phyloP scores from a whole-genome alignment of 2,797 vertebrate species.

The Halcyon chelicuti region DNA sequence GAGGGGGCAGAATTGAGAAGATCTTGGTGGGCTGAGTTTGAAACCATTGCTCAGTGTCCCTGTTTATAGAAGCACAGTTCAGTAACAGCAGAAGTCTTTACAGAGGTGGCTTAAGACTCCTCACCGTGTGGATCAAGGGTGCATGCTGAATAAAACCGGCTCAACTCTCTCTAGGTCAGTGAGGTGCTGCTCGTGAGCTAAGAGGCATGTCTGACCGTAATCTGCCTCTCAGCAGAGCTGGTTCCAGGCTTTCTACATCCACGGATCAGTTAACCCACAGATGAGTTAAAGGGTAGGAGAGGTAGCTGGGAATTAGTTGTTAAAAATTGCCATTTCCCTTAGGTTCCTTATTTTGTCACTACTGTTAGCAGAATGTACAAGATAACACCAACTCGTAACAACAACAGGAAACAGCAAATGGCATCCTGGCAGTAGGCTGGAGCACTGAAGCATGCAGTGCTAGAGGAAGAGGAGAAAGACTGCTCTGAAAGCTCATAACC shows the following conservation, averaged over 20 bases:
- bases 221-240: constrained; percentile 31
- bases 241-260: background rate
- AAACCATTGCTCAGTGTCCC: background rate
- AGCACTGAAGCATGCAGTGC: background rate
- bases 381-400: background rate
- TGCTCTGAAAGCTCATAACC: background rate
- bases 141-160: background rate
- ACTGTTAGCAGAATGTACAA: background rate
- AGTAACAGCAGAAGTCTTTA: background rate
- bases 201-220: constrained; percentile 28
- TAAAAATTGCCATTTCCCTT: background rate
- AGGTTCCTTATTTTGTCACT: background rate
- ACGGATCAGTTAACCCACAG: constrained; percentile 27
- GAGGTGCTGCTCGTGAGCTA: constrained; percentile 29
- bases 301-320: background rate
- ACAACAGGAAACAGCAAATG: constrained; percentile 19
- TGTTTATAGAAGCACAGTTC: background rate
- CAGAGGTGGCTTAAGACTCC: background rate
- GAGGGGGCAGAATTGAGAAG: background rate
- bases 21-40: background rate
- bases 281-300: background rate
- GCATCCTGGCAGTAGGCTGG: background rate
- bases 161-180: constrained; percentile 45
- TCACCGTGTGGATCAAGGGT: constrained; percentile 11
- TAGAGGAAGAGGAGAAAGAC: background rate